Evolutionary conservation across 2,888 invertebrate genomes (phyloP), one percentile per base, ranked within the genome.

Genomic region (Tetrapedia diversipes): DNA sequence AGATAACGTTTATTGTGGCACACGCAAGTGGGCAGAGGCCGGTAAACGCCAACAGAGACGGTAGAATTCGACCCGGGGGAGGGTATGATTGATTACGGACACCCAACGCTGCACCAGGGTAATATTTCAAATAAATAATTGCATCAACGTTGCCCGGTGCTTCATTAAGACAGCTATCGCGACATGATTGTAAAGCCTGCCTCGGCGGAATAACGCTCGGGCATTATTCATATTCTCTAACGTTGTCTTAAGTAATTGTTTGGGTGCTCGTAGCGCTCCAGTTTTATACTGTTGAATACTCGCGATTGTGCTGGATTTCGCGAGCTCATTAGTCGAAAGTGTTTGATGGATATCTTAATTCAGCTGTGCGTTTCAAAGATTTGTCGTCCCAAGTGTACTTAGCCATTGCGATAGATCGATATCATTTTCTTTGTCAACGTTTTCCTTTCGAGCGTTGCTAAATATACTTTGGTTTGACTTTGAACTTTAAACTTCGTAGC

Each of bases 61-160:
- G 56, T 7, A 27, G 49, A 63, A 53, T 72, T 59, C 47, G 39
- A 32, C 39, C 32, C n/a, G 41, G 29, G 45, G 41, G 56, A 53
- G 56, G 32, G 34, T 24, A 37, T 61, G 65, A 57, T 71, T 70
- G 75, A 65, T 57, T 34, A 45, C 45, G 64, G 19, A 47, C 51
- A 72, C 27, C 29, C 43, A 43, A 4, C 24, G 53, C 16, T 43
- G 64, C 11, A 16, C 24, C 51, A n/a, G 29, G n/a, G 47, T 39
- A 24, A 75, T 74, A 74, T 74, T 70, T 66, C 66, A 61, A 66
- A 61, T 39, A 66, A 74, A 63, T 74, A 74, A 75, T 74, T 67
- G 61, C 54, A 41, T 43, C 47, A 53, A 49, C 69, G 69, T 51
- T 59, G 19, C 39, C 34, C 49, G 22, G 37, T 54, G 73, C 32